Base-by-base conservation (phyloP, 2,888 invertebrate species). In the Noctua pronuba region DNA sequence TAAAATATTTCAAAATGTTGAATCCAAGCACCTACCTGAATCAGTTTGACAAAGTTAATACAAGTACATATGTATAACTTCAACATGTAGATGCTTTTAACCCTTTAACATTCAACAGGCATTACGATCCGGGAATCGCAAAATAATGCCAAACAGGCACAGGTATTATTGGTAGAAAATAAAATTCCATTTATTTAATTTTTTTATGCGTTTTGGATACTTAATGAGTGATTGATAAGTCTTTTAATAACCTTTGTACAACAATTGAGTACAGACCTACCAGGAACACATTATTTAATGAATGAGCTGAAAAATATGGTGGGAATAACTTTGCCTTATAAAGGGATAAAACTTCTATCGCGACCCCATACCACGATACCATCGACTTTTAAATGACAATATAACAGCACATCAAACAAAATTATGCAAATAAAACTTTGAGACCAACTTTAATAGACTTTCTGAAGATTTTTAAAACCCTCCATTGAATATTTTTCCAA, bases 361-460 rank as follows among this genome's bases (percentile, higher is more conserved):
- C 49, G 31, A 58, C 55, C 35, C 49, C 49, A 41, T 28, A 52
- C 13, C 31, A 2, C 55, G 44, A 35, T 38, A 64, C 18, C 38
- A 16, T 44, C 44, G 16, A 62, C 46, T 77, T 84, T 75, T 83
- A 70, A 24, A 70, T 73, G 67, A 67, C 73, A 86, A 79, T 60
- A 65, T 83, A 62, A 71, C 10, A 73, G 55, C 21, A 66, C 66
- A 28, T 66, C 46, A 84, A 78, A 77, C 13, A 72, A 83, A 66
- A 41, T 66, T 62, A 72, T 46, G 71, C 52, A 75, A 72, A 86
- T 52, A 38, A 58, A 79, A 76, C 71, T 86, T 69, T 38, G 55
- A n/a, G 41, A 44, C 31, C 35, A 73, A 78, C 65, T 83, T 84
- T 76, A 58, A 76, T 86, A 75, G 84, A 84, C 75, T 76, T 84